Evolutionary conservation across 2,113 vertebrate genomes (phyloP), one percentile per base, ranked within the genome.

Genomic region (Gasterosteus nipponicus): DNA sequence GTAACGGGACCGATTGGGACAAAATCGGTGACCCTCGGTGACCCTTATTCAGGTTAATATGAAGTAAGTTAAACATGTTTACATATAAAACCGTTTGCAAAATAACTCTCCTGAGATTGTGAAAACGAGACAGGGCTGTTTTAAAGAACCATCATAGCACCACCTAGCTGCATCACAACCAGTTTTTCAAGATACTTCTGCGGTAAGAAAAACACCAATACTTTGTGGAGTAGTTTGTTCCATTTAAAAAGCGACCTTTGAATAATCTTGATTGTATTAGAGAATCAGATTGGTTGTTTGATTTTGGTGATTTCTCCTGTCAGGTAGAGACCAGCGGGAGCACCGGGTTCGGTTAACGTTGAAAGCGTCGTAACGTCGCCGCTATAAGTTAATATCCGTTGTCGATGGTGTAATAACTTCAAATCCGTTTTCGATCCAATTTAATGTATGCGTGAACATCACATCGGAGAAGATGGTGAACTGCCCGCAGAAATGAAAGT

Each of bases 91-190:
- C 11, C 39, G 19, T 77, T 80, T 29, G 61, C 5, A 4, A 7
- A 15, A 49, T 46, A 19, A 61, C 44, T 71, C 68, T 54, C 12
- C 1, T 10, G 39, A 22, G 49, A 38, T n/a, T 19, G 39, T 41
- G 41, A 65, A 61, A 81, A 57, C 31, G 39, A 69, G 12, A 59
- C 10, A 26, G 10, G 60, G 49, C 33, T 31, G 22, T n/a, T 41
- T 41, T 19, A 75, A 62, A 77, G 26, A 78, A 68, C 69, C 77
- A 70, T 62, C 80, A 81, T 14, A 87, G 89, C 90, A 82, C 85
- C 88, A 91, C 75, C 90, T 90, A 91, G 91, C 78, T 89, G 87
- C 46, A 76, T 81, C 61, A 73, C 16, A 73, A n/a, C 49, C 44
- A 58, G 4, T 11, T 63, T 67, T 80, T 69, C 11, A 63, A 72